Conservation (phyloP, 2,113 vertebrate species). For the Alligator sinensis region DNA sequence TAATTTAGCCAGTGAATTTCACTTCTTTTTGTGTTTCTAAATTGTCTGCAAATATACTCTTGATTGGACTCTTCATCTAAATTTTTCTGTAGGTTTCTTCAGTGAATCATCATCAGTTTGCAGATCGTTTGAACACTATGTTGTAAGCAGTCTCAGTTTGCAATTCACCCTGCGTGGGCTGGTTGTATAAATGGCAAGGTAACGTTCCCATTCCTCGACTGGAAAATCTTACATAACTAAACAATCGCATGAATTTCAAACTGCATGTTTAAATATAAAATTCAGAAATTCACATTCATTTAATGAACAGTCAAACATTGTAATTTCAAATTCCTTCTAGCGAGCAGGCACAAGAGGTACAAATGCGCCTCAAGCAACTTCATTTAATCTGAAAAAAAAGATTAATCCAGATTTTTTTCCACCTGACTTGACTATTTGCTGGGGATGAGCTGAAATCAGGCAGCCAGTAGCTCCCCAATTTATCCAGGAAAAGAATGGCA, state of each 20-base stretch:
- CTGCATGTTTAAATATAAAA: neutral
- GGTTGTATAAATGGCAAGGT: slow-evolving; percentile 31
- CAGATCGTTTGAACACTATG: neutral
- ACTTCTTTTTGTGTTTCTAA: slow-evolving; percentile 70
- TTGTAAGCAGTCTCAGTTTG: neutral
- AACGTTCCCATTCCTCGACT: slow-evolving; percentile 44
- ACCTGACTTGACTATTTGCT: neutral
- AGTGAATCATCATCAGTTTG: slow-evolving; percentile 61
- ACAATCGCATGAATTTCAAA: slow-evolving; percentile 33
- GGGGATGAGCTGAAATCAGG: neutral
- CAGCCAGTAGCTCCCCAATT: neutral
- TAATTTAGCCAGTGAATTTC: slow-evolving; percentile 60
- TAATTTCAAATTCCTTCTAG: neutral
- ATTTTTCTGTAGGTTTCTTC: slow-evolving; percentile 60
- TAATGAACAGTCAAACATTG: neutral
- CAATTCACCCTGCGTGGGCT: slow-evolving; percentile 48
- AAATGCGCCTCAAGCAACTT: neutral
- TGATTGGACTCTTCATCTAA: slow-evolving; percentile 71
- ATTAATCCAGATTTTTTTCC: neutral
- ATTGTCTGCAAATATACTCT: slow-evolving; percentile 74
- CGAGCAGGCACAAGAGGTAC: slow-evolving; percentile 23
- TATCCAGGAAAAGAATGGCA: neutral
- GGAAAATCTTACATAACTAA: slow-evolving; percentile 45
- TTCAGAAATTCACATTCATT: slow-evolving; percentile 63
- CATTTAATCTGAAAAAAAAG: neutral